Evolutionary conservation across 2,113 vertebrate genomes (phyloP), one percentile per base, ranked within the genome.

Genomic region (Athene noctua): DNA sequence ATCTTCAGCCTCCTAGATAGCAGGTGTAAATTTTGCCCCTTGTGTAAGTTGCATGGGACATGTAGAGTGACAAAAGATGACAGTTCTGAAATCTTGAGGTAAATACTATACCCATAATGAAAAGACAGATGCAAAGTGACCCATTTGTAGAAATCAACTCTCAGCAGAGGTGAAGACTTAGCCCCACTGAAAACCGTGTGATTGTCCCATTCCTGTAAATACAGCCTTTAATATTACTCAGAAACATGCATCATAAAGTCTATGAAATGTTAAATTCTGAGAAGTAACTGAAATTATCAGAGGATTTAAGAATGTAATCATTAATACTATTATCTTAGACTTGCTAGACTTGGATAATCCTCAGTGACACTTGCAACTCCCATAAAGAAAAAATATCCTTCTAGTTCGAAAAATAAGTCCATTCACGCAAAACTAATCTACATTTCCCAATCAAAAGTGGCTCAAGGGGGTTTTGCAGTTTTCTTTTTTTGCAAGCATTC

Each of bases 371-470:
- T 29, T 79, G 62, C 27, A 86, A 75, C 27, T 89, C 87, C 62
- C 58, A 82, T 59, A 80, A 92, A 63, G 36, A 91, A 91, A 93
- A 92, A 89, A 84, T 30, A 59, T 22, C 30, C 15, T 75, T 71
- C 47, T 36, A 55, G 54, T 57, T 71, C 72, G 65, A 91, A 89
- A 95, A 92, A 25, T 63, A 84, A 74, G 40, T 47, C 34, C 6
- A 79, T 88, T 95, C 23, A 14, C 68, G 70, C 73, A 80, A 94
- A 90, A 84, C 71, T 78, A 91, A 95, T 94, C 66, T 89, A 68
- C 46, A 75, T 75, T 85, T 95, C 78, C 88, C 74, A 78, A 57
- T 68, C 84, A 96, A 93, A 94, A 70, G 2, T 86, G 79, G 80
- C 90, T 96, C 73, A 54, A 91, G 91, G 82, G 80, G 1, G 14